phyloP scores from a whole-genome alignment of 1,140 invertebrate genomes.

The Bombus confusus region DNA sequence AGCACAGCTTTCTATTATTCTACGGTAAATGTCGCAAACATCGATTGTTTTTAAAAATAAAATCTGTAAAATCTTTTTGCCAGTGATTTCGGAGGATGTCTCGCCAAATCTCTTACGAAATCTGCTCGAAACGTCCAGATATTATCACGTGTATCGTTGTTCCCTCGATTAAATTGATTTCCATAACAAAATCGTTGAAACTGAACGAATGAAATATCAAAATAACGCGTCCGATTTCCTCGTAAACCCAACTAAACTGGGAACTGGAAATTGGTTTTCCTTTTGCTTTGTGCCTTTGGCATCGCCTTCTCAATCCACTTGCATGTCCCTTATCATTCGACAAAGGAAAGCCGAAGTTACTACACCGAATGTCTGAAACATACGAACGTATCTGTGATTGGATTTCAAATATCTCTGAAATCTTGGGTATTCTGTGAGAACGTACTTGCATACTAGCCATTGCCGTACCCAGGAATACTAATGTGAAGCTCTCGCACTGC shows the following conservation, averaged over 20 bases:
- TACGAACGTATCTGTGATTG: constrained; percentile 3
- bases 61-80: not conserved
- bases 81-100: not conserved
- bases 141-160: constrained; percentile 35
- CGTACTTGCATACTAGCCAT: constrained; percentile 76
- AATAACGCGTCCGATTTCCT: not conserved
- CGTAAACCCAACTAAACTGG: not conserved
- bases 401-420: not conserved
- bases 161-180: constrained; percentile 3
- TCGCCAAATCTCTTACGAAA: not conserved
- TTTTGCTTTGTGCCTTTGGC: not conserved
- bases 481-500: constrained; percentile 72
- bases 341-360: constrained; percentile 75
- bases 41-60: not conserved
- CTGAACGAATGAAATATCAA: not conserved
- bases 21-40: constrained; percentile 16
- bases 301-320: constrained; percentile 53
- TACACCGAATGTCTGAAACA: constrained; percentile 75
- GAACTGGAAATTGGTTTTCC: not conserved
- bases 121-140: not conserved
- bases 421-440: not conserved
- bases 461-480: constrained; percentile 73
- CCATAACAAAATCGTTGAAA: not conserved
- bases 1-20: constrained; percentile 26
- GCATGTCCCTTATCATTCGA: constrained; percentile 69